Conservation (phyloP, 2,797 vertebrate species). For the Gadopsis marmoratus region DNA sequence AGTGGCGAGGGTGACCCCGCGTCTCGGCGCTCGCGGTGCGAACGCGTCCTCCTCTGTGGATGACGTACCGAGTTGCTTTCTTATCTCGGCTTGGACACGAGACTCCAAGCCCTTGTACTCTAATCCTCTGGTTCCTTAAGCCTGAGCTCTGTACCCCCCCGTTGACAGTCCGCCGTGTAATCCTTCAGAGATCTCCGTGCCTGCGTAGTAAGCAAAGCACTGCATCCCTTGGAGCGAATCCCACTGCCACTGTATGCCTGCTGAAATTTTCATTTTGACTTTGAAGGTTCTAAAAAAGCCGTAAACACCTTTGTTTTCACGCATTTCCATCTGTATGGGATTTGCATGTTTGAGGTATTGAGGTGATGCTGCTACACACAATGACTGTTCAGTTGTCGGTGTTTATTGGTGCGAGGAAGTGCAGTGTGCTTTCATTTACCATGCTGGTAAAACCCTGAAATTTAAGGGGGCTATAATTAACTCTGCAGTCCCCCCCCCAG, state of each 20-base stretch:
- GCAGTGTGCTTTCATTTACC: conserved; percentile 6
- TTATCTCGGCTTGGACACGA: conserved; percentile 74
- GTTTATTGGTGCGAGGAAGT: conserved; percentile 6
- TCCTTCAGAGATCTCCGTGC: conserved; percentile 77
- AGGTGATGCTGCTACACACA: conserved; percentile 4
- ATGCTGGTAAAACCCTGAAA: conserved; percentile 21
- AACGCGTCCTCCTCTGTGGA: conserved; percentile 52
- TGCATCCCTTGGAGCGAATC: conserved; percentile 53
- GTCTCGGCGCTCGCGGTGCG: conserved; percentile 21
- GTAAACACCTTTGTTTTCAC: conserved; percentile 45
- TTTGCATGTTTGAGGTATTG: background rate
- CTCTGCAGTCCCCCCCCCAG: background rate
- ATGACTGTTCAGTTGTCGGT: background rate
- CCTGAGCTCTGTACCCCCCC: conserved; percentile 72
- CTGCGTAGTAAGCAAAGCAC: conserved; percentile 69
- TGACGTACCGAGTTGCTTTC: conserved; percentile 54
- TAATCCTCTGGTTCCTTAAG: conserved; percentile 81
- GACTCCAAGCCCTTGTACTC: conserved; percentile 70
- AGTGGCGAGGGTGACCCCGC: conserved; percentile 56
- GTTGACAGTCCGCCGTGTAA: conserved; percentile 74
- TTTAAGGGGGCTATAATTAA: conserved; percentile 13
- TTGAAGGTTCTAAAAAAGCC: conserved; percentile 48
- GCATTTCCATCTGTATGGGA: conserved; percentile 54
- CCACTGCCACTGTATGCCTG: conserved; percentile 39
- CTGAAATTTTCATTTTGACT: conserved; percentile 61